Conservation (phyloP, 1,140 invertebrate genomes). For the Megalopta genalis region DNA sequence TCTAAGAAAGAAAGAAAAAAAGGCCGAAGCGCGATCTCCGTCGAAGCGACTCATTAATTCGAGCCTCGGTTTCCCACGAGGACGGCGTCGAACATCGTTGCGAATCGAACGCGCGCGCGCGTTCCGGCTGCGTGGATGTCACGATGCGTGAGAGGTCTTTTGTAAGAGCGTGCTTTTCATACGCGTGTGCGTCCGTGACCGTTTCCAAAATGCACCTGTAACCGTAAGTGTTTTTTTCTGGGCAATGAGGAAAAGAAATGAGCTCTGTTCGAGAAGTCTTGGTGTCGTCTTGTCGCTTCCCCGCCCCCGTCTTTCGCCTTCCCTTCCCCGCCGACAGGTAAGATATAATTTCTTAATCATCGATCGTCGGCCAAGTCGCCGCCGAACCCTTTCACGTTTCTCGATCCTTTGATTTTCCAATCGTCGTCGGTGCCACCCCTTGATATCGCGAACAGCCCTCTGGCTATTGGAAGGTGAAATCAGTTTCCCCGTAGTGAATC, state of each 20-base stretch:
- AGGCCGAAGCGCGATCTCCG: background rate
- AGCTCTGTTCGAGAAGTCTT: slow-evolving; percentile 17
- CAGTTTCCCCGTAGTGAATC: slow-evolving; percentile 11
- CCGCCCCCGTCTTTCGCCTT: too few species aligned
- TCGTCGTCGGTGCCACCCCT: too few species aligned
- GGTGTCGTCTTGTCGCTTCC: background rate
- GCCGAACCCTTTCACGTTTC: too few species aligned
- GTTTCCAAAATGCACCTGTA: slow-evolving; percentile 45
- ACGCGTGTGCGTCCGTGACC: slow-evolving; percentile 38
- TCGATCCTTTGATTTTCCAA: too few species aligned
- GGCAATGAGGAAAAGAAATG: slow-evolving; percentile 13
- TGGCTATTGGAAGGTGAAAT: too few species aligned
- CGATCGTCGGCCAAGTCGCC: too few species aligned
- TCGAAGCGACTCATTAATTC: background rate
- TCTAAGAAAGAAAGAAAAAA: too few species aligned
- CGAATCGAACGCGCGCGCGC: background rate
- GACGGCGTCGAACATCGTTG: background rate
- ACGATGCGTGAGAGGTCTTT: slow-evolving; percentile 28
- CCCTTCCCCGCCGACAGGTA: too few species aligned
- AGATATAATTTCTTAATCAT: too few species aligned
- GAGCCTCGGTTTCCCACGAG: background rate
- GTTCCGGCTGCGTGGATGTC: background rate
- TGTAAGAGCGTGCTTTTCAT: slow-evolving; percentile 56
- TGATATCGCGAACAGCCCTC: too few species aligned
- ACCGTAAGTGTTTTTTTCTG: slow-evolving; percentile 7